Base-by-base conservation (phyloP, 2,113 vertebrate species). In the Hyaena hyaena region DNA sequence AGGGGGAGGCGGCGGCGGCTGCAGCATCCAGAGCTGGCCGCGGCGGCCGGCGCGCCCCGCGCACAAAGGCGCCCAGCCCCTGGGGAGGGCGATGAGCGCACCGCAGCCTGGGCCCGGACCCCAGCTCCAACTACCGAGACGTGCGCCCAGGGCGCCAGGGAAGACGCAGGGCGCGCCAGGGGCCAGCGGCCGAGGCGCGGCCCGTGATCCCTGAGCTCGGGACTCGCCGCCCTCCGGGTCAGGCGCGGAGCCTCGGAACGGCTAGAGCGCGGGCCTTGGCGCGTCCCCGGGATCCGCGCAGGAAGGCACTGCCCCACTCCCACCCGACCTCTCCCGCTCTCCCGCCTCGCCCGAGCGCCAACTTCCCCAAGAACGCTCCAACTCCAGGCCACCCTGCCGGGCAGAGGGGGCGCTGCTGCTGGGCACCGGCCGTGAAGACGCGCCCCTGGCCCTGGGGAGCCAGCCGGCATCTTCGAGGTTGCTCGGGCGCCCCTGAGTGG, bases 331-430 rank as follows among this genome's bases (percentile, higher is more conserved):
- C 84, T 24, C 15, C 93, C 35, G 33, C 55, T 90, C 77, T 88
- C 69, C 90, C 65, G 63, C 48, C 9, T 68, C 31, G 16, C 74
- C 85, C 14, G 74, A 95, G 95, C 95, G 45, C 96, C 97, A 98
- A 98, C 98, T 98, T 98, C 96, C 65, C 90, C 96, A 96, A 97
- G 97, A 96, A 96, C 90, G 96, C 96, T 83, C 93, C 95, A 98
- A 98, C 96, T 98, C 97, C 95, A n/a, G 89, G 95, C 97, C 95
- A 89, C 91, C 95, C 76, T 93, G 90, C 93, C 1, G 69, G 88
- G 93, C 90, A 65, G 89, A 71, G 93, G 50, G 58, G 93, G 96
- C 92, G 94, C 96, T 93, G 96, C 96, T 86, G 91, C 84, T 21
- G 93, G 97, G 85, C 68, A 96, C 92, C 55, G 21, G 89, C 86